These are phyloP conservation scores for Enhydra lutris DNA, from an alignment of 2,113 vertebrate genomes.

Conservation along the genomic window DNA sequence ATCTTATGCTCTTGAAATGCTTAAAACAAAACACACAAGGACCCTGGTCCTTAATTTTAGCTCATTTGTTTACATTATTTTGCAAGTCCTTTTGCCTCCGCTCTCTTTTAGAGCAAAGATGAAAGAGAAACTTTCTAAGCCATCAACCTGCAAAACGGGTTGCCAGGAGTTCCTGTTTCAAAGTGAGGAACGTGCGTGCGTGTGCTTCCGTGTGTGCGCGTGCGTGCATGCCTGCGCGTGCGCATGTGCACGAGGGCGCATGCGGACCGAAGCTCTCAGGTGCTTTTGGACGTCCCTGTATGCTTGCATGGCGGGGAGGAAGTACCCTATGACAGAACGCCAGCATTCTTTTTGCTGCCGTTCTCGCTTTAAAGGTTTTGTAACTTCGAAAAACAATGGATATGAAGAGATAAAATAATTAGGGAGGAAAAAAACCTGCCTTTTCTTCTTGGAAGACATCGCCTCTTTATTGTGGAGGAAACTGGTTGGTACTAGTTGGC, in stretches of 20 bases:
- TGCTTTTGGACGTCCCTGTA: background rate
- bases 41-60: background rate
- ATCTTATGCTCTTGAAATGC: background rate
- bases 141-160: background rate
- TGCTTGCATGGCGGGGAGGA: background rate
- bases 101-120: background rate
- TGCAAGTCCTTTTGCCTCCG: background rate
- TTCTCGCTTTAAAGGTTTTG: background rate
- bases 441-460: background rate
- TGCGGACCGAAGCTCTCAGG: too few species aligned
- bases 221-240: fast-evolving
- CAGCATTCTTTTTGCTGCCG: background rate
- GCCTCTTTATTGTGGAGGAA: background rate
- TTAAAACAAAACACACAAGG: background rate
- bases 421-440: fast-evolving
- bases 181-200: fast-evolving
- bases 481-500: background rate
- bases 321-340: fast-evolving
- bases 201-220: too few species aligned
- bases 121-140: background rate
- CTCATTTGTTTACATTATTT: background rate
- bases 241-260: fast-evolving
- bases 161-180: background rate
- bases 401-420: background rate
- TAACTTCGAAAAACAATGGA: background rate